Conservation (phyloP, 2,113 vertebrate genomes). For the Anolis sagrei region DNA sequence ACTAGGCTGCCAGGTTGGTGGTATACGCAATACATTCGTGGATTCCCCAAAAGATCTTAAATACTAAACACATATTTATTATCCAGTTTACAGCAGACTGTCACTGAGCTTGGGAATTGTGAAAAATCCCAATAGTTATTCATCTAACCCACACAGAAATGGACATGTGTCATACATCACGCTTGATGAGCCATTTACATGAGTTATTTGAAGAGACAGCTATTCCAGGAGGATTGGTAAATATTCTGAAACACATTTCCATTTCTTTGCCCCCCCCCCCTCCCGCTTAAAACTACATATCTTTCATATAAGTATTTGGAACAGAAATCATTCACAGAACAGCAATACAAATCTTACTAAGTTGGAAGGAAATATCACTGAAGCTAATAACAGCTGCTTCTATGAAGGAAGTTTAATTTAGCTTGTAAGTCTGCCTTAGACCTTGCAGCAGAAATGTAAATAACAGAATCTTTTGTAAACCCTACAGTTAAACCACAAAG, state of each 20-base stretch:
- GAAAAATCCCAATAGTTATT: constrained; percentile 19
- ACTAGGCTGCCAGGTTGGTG: too few relatives aligned
- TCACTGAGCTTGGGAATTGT: neutral
- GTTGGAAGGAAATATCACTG: neutral
- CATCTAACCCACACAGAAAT: constrained; percentile 26
- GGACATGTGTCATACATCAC: constrained; percentile 21
- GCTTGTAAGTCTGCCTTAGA: neutral
- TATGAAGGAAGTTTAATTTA: neutral
- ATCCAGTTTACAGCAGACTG: neutral
- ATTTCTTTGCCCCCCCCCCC: neutral
- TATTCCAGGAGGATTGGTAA: neutral
- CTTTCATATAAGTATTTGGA: neutral
- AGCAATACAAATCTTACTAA: neutral
- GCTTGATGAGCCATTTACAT: neutral
- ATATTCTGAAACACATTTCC: constrained; percentile 1
- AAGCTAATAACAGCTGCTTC: neutral
- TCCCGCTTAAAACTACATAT: neutral
- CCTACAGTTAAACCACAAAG: neutral
- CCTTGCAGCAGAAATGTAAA: neutral
- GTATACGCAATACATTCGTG: too few relatives aligned
- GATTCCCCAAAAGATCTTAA: too few relatives aligned
- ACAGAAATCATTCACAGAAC: neutral
- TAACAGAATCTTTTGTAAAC: neutral
- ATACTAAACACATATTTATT: neutral
- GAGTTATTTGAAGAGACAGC: neutral